Evolutionary conservation across 2,113 vertebrate species (phyloP).

Genomic region (Saimiri boliviensis): DNA sequence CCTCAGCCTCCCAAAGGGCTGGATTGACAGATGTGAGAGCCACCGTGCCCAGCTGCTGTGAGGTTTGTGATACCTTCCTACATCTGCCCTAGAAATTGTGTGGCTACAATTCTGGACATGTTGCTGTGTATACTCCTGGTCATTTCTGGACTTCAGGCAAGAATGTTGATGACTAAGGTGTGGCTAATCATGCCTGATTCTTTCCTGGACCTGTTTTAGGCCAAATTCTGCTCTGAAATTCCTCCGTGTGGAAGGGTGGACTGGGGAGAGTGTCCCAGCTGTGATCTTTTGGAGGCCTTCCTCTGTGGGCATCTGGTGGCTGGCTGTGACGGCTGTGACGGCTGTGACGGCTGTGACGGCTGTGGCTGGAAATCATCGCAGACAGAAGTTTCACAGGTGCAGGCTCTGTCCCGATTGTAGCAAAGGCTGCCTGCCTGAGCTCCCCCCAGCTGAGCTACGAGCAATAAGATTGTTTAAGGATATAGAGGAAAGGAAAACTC

Average conservation of each 20-base stretch:
- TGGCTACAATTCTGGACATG: not conserved
- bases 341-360: no score
- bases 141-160: not conserved
- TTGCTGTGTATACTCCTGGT: rapidly evolving
- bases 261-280: not conserved
- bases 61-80: not conserved
- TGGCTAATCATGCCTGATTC: not conserved
- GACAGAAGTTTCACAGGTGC: not conserved
- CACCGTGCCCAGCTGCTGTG: no score
- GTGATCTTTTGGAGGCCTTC: not conserved
- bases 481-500: not conserved
- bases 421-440: no score
- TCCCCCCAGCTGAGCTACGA: rapidly evolving
- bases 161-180: not conserved
- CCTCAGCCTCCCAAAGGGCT: no score
- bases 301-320: not conserved
- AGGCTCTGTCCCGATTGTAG: not conserved
- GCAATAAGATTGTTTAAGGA: no score
- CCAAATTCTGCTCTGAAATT: not conserved
- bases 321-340: rapidly evolving
- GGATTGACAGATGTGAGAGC: no score
- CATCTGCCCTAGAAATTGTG: no score
- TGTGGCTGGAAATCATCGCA: not conserved
- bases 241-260: rapidly evolving
- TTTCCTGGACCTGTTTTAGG: not conserved